A percentile compares a stretch with the other conserved stretches of the same genome.
These are phyloP conservation scores for Eremophila alpestris DNA, from an alignment of 2,797 vertebrate species.

Conservation along the genomic window DNA sequence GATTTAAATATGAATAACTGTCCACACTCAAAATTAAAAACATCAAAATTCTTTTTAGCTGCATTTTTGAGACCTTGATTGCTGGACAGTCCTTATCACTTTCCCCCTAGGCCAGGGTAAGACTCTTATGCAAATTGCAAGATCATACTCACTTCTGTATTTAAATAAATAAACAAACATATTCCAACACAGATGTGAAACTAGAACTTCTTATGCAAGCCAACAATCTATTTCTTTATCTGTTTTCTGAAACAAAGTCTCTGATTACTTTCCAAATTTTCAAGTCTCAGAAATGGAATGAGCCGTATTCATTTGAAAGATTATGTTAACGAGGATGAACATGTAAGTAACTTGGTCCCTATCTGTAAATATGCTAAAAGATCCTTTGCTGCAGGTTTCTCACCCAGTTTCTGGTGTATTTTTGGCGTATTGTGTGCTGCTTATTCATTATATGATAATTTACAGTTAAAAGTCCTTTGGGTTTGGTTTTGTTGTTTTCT, in stretches of 20 bases:
- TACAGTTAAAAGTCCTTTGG: neutral
- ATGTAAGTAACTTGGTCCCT: accelerated
- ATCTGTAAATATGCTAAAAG: neutral
- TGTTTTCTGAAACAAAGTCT: neutral
- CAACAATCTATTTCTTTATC: neutral
- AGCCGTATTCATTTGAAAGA: neutral
- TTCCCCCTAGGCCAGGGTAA: neutral
- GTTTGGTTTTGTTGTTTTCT: neutral
- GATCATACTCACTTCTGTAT: accelerated
- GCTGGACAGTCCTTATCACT: accelerated
- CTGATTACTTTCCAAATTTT: neutral
- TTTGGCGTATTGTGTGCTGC: neutral
- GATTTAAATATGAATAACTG: neutral
- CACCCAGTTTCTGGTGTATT: neutral
- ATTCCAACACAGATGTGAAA: neutral
- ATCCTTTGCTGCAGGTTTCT: neutral
- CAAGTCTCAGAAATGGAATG: neutral
- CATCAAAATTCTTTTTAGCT: neutral
- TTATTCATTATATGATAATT: neutral
- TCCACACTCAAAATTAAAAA: neutral
- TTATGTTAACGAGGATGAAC: neutral
- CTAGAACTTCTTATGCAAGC: neutral
- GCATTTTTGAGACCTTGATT: neutral
- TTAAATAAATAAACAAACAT: neutral
- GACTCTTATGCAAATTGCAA: neutral